A percentile compares a stretch with the other conserved stretches of the same genome.
Conservation (phyloP, 1,140 invertebrate species). For the Stegodyphus mimosarum region DNA sequence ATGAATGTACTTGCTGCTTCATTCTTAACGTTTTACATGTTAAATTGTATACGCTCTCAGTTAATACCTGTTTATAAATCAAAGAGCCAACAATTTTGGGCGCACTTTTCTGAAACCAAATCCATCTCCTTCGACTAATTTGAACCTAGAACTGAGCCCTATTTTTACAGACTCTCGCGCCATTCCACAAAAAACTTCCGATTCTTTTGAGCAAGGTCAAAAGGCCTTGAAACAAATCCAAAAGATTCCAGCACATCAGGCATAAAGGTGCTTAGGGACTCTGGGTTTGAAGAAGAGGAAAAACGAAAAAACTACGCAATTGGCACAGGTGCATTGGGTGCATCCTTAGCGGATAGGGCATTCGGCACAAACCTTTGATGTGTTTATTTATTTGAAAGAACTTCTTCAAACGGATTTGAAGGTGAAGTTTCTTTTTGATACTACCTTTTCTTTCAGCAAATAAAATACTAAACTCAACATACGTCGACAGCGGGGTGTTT, state of each 20-base stretch:
- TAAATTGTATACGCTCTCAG: too few species aligned
- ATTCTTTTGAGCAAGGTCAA: conserved; percentile 7
- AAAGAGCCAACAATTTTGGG: too few species aligned
- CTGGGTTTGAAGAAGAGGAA: neutral
- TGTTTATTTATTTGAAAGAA: conserved; percentile 41
- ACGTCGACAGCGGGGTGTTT: neutral
- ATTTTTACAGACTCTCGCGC: too few species aligned
- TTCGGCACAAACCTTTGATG: conserved; percentile 23
- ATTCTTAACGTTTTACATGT: too few species aligned
- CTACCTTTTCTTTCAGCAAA: neutral
- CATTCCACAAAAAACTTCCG: too few species aligned
- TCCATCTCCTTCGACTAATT: too few species aligned
- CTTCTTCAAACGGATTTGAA: conserved; percentile 1
- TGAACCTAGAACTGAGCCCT: too few species aligned
- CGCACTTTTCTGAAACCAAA: too few species aligned
- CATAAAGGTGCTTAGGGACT: conserved; percentile 38
- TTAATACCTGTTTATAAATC: too few species aligned
- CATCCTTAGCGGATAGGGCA: conserved; percentile 19
- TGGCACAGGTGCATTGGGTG: conserved; percentile 56
- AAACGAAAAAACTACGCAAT: conserved; percentile 34
- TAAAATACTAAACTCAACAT: neutral
- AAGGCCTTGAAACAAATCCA: conserved; percentile 39
- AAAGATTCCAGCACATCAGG: conserved; percentile 13
- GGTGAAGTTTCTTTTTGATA: conserved; percentile 7
- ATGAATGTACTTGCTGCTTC: too few species aligned